Percentiles rank a stretch among this genome's conserved stretches.
Conservation (phyloP, 2,113 vertebrate genomes). For the Mungos mungo region DNA sequence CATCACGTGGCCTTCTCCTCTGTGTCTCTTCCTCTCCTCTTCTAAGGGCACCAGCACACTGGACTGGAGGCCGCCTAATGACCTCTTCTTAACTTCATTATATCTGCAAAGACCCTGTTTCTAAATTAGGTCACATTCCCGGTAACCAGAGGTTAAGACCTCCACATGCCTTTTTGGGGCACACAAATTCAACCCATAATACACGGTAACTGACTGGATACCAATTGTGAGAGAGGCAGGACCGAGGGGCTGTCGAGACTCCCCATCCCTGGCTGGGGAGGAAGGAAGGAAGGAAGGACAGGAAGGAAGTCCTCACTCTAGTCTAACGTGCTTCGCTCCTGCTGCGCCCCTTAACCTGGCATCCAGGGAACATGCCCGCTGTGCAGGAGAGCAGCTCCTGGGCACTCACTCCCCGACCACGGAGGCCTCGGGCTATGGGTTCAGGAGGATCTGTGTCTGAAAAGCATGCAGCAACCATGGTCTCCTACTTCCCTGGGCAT, state of each 20-base stretch:
- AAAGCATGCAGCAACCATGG: background rate
- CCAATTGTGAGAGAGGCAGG: background rate
- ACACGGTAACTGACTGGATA: background rate
- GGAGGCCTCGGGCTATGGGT: background rate
- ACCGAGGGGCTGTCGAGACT: background rate
- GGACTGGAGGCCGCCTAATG: background rate
- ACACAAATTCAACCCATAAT: background rate
- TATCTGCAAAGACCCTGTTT: background rate
- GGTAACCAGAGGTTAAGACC: background rate
- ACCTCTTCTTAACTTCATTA: background rate
- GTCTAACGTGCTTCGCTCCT: background rate
- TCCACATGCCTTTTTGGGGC: background rate
- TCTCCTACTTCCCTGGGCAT: background rate
- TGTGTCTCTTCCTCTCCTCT: background rate
- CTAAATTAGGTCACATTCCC: background rate
- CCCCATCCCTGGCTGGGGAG: background rate
- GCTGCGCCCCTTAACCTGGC: background rate
- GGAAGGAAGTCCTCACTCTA: background rate
- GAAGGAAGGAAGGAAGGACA: too few relatives aligned
- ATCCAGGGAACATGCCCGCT: background rate
- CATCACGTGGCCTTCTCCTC: background rate
- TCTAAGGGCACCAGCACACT: background rate
- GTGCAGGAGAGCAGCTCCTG: background rate
- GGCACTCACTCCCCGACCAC: background rate
- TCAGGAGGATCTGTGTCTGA: background rate